Evolutionary conservation across 2,797 vertebrate species (phyloP).

Genomic region (Malurus leucopterus): DNA sequence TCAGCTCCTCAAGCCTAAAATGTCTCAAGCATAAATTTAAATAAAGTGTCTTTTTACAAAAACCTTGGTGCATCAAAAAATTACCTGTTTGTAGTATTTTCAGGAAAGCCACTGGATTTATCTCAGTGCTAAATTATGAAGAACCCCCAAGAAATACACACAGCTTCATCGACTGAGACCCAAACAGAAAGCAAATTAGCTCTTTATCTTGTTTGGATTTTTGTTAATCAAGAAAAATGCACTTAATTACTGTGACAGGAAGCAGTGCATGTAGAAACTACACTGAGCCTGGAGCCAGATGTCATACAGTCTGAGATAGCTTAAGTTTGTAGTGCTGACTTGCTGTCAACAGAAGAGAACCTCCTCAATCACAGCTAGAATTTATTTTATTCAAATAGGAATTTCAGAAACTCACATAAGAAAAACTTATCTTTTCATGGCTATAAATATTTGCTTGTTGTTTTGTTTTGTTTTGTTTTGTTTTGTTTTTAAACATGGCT

Average conservation of each 20-base stretch:
- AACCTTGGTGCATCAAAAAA: background rate
- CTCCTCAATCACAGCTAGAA: background rate
- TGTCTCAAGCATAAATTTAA: background rate
- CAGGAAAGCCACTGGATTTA: background rate
- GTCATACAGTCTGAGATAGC: constrained; percentile 29
- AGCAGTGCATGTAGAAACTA: constrained; percentile 44
- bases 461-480: too few relatives aligned
- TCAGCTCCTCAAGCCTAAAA: background rate
- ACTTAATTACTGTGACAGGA: constrained; percentile 64
- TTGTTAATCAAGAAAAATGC: constrained; percentile 65
- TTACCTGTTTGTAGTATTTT: background rate
- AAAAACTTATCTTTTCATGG: background rate
- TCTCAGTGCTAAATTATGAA: background rate
- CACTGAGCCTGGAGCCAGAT: constrained; percentile 49
- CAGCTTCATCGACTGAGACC: constrained; percentile 26
- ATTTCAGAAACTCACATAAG: background rate
- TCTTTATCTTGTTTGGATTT: constrained; percentile 63
- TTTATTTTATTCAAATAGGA: background rate
- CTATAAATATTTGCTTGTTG: background rate
- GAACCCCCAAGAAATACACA: constrained; percentile 3
- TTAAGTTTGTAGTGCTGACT: constrained; percentile 24
- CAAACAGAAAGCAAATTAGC: constrained; percentile 60
- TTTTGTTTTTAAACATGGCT: background rate
- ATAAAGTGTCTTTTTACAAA: background rate
- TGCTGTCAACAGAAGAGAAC: constrained; percentile 13